Evolutionary conservation across 2,888 invertebrate genomes (phyloP), one percentile per base, ranked within the genome.

Genomic region (Leucophora obtusa): DNA sequence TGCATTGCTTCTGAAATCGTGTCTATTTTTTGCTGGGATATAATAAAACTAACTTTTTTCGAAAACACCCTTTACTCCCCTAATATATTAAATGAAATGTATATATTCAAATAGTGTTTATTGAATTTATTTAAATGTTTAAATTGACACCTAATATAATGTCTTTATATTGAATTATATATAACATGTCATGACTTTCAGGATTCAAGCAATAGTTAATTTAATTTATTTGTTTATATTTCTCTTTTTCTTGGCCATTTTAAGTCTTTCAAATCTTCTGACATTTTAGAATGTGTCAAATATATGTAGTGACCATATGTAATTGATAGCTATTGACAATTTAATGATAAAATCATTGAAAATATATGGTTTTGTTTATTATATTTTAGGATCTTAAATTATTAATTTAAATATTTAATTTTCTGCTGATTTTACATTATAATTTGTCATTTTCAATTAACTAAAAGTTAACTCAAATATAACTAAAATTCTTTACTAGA

Each of bases 291-390:
- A 47, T n/a, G 43, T 47, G 14, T 47, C 59, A 17, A n/a, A 17
- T 35, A 8, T 35, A 14, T 59, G 38, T 59, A 17, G 15, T 35
- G 7, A 35, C 59, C 59, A 35, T 38, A 33, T 59, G 59, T 59
- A 59, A 18, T 38, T 59, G 59, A 59, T 38, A 59, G 33, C 59
- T 59, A 59, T 58, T 58, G 58, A 15, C 58, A 58, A 33, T 35
- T 38, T 9, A 54, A 54, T 2, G 28, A 11, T 14, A 43, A 10
- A 50, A 50, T 28, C 35, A 15, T 38, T 18, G 14, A 21, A 21
- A 21, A 21, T 21, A 21, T 21, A 4, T 21, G 2, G 4, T 21
- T 21, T 21, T 21, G 4, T 21, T 21, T 21, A 21, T 21, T 21
- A 3, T 21, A 21, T 21, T 21, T n/a, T n/a, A n/a, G n/a, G n/a